Conservation (phyloP, 1,140 invertebrate species). For the Leucophenga varia region DNA sequence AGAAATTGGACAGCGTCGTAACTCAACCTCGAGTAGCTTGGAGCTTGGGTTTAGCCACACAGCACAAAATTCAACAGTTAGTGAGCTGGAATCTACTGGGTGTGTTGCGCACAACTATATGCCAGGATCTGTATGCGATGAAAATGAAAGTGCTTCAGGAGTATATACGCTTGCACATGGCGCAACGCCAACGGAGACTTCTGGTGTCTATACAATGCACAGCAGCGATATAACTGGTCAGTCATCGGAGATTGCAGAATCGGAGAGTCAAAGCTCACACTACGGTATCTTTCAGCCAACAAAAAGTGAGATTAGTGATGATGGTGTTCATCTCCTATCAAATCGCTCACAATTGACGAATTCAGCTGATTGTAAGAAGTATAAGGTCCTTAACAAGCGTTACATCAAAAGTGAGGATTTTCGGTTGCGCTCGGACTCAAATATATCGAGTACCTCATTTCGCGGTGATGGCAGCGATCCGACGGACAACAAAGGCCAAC, state of each 20-base stretch:
- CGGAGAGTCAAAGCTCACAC: slow-evolving; percentile 58
- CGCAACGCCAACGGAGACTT: slow-evolving; percentile 71
- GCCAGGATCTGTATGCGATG: slow-evolving; percentile 36
- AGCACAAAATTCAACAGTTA: slow-evolving; percentile 76
- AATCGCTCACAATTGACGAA: slow-evolving; percentile 3
- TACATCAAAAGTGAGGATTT: slow-evolving; percentile 52
- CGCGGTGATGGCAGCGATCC: slow-evolving; percentile 84
- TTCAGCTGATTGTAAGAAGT: slow-evolving; percentile 26
- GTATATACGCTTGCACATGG: slow-evolving; percentile 60
- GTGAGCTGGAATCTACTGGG: slow-evolving; percentile 62
- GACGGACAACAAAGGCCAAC: slow-evolving; percentile 74
- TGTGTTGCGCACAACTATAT: slow-evolving; percentile 59
- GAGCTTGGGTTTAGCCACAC: slow-evolving; percentile 81
- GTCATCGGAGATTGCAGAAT: slow-evolving; percentile 54
- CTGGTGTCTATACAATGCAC: slow-evolving; percentile 73
- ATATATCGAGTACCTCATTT: slow-evolving; percentile 74
- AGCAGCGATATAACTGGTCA: slow-evolving; percentile 66
- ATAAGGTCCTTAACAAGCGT: slow-evolving; percentile 13
- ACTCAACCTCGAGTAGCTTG: slow-evolving; percentile 72
- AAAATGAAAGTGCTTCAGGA: slow-evolving; percentile 59
- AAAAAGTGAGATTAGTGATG: slow-evolving; percentile 21
- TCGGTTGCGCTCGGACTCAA: slow-evolving; percentile 71
- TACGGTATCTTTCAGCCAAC: slow-evolving; percentile 59
- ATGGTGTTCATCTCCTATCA: slow-evolving; percentile 13
- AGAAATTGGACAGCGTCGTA: slow-evolving; percentile 60